These are phyloP conservation scores for Orchestia grillus DNA, from an alignment of 1,140 invertebrate species.

Conservation along the genomic window DNA sequence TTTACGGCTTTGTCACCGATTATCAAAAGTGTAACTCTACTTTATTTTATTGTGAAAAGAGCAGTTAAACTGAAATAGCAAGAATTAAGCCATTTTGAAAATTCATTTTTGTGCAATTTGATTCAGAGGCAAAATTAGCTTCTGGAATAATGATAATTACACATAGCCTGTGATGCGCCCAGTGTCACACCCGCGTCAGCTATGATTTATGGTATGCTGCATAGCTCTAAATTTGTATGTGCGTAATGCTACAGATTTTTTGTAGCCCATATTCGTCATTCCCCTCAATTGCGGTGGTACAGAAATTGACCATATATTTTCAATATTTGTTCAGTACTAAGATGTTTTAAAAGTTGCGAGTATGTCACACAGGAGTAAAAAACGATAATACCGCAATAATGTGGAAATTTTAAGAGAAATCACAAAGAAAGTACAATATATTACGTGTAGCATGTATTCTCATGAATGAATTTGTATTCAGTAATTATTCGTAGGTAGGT, in stretches of 20 bases:
- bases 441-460: too few relatives aligned
- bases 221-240: background rate
- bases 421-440: background rate
- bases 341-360: background rate
- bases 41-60: background rate
- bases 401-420: background rate
- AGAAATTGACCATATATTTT: too few relatives aligned
- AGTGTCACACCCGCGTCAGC: background rate
- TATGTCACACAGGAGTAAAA: background rate
- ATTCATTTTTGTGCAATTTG: background rate
- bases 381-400: background rate
- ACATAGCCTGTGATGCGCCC: background rate
- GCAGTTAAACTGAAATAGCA: background rate
- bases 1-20: background rate
- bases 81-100: background rate
- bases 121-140: background rate
- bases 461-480: background rate
- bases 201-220: background rate
- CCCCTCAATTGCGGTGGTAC: too few relatives aligned
- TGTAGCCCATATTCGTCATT: too few relatives aligned
- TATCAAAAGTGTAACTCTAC: background rate
- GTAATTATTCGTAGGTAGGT: background rate
- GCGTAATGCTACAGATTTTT: background rate
- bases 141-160: background rate
- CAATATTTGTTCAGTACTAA: too few relatives aligned